Conservation (phyloP, 2,797 vertebrate species). For the Ambastaia sidthimunki region DNA sequence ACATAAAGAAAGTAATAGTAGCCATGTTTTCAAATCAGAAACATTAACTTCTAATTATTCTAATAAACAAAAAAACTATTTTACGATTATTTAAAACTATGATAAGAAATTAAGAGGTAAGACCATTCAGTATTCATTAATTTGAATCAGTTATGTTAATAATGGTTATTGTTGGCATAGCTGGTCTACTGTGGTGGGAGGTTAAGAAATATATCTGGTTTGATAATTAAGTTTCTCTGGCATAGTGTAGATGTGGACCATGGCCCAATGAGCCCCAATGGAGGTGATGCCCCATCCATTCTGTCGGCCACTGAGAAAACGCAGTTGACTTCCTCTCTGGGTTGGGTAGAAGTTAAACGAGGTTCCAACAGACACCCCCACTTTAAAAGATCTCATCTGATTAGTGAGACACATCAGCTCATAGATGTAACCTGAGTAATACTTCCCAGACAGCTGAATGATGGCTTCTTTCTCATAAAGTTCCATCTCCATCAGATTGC, state of each 20-base stretch:
- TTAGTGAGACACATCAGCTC: conserved; percentile 60
- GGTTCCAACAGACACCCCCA: neutral
- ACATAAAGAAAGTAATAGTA: too few relatives aligned
- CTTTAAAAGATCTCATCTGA: conserved; percentile 43
- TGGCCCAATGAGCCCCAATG: conserved; percentile 62
- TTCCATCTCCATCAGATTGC: accelerated
- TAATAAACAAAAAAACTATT: too few relatives aligned
- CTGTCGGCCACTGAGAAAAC: conserved; percentile 50
- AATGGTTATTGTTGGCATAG: neutral
- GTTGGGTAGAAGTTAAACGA: conserved; percentile 54
- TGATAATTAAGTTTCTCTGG: neutral
- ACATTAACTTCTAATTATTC: too few relatives aligned
- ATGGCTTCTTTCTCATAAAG: conserved; percentile 52
- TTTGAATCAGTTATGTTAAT: too few relatives aligned
- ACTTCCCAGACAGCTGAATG: conserved; percentile 65
- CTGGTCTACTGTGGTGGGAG: neutral
- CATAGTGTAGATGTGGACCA: neutral
- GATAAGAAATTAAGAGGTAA: too few relatives aligned
- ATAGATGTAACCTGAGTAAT: conserved; percentile 52
- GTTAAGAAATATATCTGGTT: neutral
- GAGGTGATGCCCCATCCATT: conserved; percentile 34
- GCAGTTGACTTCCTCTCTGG: conserved; percentile 10
- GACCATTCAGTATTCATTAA: too few relatives aligned
- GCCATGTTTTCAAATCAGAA: too few relatives aligned
- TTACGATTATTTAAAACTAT: too few relatives aligned